Conservation (phyloP, 2,888 invertebrate genomes). For the Agriopis aurantiaria region DNA sequence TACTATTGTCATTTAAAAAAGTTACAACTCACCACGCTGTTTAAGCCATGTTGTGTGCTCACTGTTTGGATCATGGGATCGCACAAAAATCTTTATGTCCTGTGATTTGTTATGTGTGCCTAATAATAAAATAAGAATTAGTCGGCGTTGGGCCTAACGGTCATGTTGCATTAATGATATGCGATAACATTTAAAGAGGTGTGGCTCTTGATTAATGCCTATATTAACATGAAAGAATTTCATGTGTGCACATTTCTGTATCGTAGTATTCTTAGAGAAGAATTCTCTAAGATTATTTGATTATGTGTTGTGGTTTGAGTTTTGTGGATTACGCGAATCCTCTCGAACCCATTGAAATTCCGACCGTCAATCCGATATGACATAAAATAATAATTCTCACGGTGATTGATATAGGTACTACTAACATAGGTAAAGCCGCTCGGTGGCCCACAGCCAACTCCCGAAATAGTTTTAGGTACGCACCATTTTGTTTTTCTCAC, state of each 20-base stretch:
- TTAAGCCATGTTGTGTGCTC: too few species aligned
- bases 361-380: slow-evolving; percentile 53
- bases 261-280: not conserved
- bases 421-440: slow-evolving; percentile 72
- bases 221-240: slow-evolving; percentile 15
- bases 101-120: too few species aligned
- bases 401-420: slow-evolving; percentile 61
- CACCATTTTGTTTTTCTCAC: slow-evolving; percentile 73
- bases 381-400: slow-evolving; percentile 60
- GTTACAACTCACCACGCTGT: too few species aligned
- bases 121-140: too few species aligned
- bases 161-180: slow-evolving; percentile 46
- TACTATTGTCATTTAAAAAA: too few species aligned
- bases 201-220: slow-evolving; percentile 42
- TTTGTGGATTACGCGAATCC: slow-evolving; percentile 21
- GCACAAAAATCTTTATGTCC: too few species aligned
- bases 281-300: not conserved
- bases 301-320: slow-evolving; percentile 5
- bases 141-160: slow-evolving; percentile 1
- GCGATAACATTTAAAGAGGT: slow-evolving; percentile 52
- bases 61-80: too few species aligned
- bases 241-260: slow-evolving; percentile 13
- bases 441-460: slow-evolving; percentile 74
- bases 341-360: slow-evolving; percentile 50
- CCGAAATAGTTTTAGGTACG: slow-evolving; percentile 67